Evolutionary conservation across 2,888 invertebrate species (phyloP), one percentile per base, ranked within the genome.

Genomic region (Ochlodes sylvanus): DNA sequence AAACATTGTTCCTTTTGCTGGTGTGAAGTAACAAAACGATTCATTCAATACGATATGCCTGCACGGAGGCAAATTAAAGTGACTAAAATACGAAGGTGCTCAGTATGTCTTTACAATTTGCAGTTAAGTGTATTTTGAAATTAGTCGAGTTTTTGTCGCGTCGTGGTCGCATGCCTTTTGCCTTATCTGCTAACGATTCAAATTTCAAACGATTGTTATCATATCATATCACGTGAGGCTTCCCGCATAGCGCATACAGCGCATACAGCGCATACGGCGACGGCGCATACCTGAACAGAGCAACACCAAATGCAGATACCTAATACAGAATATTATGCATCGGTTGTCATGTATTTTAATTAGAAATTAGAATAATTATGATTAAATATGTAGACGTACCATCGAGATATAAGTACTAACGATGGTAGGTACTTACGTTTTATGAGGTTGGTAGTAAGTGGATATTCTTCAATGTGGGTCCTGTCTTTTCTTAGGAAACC

Each of bases 1-100:
- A 69, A n/a, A 75, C 73, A 65, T 68, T 69, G 76, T 77, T 80
- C 72, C 65, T 74, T 80, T 83, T 85, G 79, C 79, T 79, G 69
- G 81, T 80, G 78, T 79, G 76, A 80, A 79, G 82, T 78, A 80
- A 81, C 78, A 79, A 79, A 84, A 82, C 80, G 82, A 80, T 86
- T 82, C 85, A 87, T 88, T 85, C 84, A 87, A 83, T 83, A 47
- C 61, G 17, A 38, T 56, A 55, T 34, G 44, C 66, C 71, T 70
- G 72, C 70, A 69, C 70, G 56, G 62, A 67, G 67, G 63, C 41
- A 69, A 66, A 68, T 61, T 80, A 80, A 80, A 76, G 78, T 74
- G 69, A 69, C 78, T 63, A 77, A 78, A 72, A 79, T 75, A 73
- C 64, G 70, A 70, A 75, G 78, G 70, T 42, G 47, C 9, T 67